Evolutionary conservation across 2,113 vertebrate species (phyloP), one percentile per base, ranked within the genome.

Genomic region (Colistium nudipinnis): DNA sequence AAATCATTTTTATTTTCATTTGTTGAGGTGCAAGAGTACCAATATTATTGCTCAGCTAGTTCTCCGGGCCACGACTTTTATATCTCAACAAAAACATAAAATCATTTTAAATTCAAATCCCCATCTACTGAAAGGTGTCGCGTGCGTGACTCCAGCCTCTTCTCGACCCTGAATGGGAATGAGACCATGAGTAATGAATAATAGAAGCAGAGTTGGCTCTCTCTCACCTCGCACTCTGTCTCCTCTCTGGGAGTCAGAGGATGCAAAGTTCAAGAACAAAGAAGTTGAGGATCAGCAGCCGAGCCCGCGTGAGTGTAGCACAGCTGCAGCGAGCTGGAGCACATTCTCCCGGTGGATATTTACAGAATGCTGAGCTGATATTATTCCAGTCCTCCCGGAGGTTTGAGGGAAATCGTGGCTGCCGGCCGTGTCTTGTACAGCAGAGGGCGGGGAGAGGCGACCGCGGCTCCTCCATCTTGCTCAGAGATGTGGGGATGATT

Each of bases 401-500:
- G 66, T 76, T 70, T 65, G 24, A 64, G 73, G 63, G 64, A 73
- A 75, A 81, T 68, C 75, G 56, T 9, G 65, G 41, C 80, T 60
- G 73, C 2, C 55, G 66, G 73, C 65, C 0, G 70, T 52, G 51
- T 70, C 60, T n/a, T 65, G 73, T 45, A 30, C 67, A 52, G 31
- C 51, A 25, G 44, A 71, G 81, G 64, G 77, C 14, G 61, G 75
- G 41, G 25, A 39, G 63, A 33, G 63, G 49, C 24, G 59, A 5
- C 73, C 64, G 76, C 80, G 52, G 72, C 81, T 79, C 81, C 77
- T 87, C 85, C 80, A 79, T 87, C 87, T 87, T 80, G 81, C 55
- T 88, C 84, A 85, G 78, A 84, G 74, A 80, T 68, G 80, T 78
- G 80, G 83, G 76, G 75, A 87, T 89, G 86, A 89, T 89, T 88